A percentile compares a stretch with the other conserved stretches of the same genome.
These are phyloP conservation scores for Ophraella communa DNA, from an alignment of 2,888 invertebrate species.

Conservation along the genomic window DNA sequence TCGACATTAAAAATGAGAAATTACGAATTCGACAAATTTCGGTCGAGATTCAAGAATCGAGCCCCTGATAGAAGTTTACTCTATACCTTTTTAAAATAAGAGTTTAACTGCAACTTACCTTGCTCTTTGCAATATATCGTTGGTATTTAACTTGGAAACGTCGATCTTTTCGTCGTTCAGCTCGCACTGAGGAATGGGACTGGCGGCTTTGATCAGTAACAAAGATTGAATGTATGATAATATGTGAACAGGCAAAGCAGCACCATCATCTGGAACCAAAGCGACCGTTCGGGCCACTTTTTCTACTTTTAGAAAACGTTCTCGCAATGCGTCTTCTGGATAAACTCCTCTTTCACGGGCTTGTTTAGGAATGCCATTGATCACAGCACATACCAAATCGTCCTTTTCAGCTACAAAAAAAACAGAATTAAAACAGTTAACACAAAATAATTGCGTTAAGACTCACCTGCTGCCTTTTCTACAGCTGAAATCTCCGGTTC, in stretches of 20 bases:
- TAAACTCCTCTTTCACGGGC: constrained; percentile 83
- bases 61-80: no score
- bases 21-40: no score
- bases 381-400: constrained; percentile 78
- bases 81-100: no score
- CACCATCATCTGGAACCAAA: constrained; percentile 86
- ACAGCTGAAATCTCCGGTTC: constrained; percentile 76
- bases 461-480: constrained; percentile 74
- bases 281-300: constrained; percentile 83
- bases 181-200: constrained; percentile 76
- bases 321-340: constrained; percentile 85
- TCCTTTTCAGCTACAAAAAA: constrained; percentile 72
- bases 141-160: constrained; percentile 78
- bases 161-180: constrained; percentile 76
- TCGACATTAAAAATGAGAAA: no score
- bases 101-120: constrained; percentile 73
- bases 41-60: no score
- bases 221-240: constrained; percentile 91
- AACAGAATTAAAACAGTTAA: not conserved
- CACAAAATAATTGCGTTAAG: no score
- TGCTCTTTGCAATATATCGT: constrained; percentile 88
- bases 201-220: constrained; percentile 72
- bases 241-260: constrained; percentile 80
- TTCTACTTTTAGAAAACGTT: constrained; percentile 84
- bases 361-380: constrained; percentile 78